These are phyloP conservation scores for Phymanthus crucifer DNA, from an alignment of 92 coral and sea anemone genomes.

Conservation along the genomic window DNA sequence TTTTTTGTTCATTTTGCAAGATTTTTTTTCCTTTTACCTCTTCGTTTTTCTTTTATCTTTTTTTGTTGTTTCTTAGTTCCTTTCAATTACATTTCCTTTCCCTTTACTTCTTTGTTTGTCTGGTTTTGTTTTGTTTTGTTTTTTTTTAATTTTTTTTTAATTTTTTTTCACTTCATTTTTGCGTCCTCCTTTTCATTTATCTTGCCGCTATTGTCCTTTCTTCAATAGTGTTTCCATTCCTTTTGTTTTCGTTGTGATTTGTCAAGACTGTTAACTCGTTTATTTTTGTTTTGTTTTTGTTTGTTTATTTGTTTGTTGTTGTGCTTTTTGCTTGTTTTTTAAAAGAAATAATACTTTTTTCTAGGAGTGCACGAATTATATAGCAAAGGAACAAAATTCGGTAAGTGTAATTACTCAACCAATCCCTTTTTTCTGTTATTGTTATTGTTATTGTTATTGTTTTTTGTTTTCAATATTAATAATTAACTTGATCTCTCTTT, in stretches of 20 bases:
- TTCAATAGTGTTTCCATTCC: too few relatives aligned
- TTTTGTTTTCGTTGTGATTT: background rate
- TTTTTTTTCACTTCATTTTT: background rate
- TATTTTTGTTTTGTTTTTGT: background rate
- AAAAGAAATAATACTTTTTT: background rate
- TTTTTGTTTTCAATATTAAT: background rate
- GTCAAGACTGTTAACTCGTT: background rate
- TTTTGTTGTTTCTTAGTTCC: background rate
- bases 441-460: too few relatives aligned
- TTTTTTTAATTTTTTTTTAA: background rate
- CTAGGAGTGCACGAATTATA: background rate
- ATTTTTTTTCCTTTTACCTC: background rate
- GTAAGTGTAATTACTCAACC: background rate
- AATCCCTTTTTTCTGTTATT: background rate
- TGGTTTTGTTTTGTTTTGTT: background rate
- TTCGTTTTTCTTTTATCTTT: background rate
- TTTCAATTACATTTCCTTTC: background rate
- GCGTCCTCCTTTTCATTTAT: background rate
- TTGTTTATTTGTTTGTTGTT: background rate
- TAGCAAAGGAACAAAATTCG: constrained; percentile 5
- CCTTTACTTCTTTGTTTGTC: background rate
- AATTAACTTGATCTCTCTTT: background rate
- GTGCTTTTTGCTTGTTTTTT: background rate
- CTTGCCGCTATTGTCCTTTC: too few relatives aligned
- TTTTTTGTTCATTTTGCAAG: background rate